These are phyloP conservation scores for Gallinago media DNA, from an alignment of 2,113 vertebrate species.

Conservation along the genomic window DNA sequence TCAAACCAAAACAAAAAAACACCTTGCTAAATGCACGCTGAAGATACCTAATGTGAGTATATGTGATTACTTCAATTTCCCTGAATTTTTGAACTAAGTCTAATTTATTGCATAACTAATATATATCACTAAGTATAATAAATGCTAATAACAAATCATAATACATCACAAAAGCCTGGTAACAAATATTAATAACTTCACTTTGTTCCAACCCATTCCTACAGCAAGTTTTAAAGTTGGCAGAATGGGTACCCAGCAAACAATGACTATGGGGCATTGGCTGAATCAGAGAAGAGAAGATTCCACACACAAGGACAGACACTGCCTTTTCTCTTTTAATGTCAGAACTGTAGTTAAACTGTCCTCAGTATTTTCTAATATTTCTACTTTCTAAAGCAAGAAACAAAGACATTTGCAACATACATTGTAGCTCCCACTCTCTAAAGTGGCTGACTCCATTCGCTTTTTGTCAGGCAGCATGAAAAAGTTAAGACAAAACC, in stretches of 20 bases:
- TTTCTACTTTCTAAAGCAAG: neutral
- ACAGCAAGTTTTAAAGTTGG: neutral
- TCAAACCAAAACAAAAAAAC: fast-evolving
- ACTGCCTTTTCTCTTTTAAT: neutral
- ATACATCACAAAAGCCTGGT: neutral
- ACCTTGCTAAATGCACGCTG: neutral
- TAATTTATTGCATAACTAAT: neutral
- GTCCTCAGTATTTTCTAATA: neutral
- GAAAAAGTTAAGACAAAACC: neutral
- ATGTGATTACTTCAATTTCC: neutral
- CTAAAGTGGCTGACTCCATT: neutral
- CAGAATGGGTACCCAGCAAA: neutral
- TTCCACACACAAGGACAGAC: fast-evolving
- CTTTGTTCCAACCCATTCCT: neutral
- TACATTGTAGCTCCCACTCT: neutral
- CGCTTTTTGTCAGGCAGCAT: neutral
- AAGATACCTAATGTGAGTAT: neutral
- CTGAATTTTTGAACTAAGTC: neutral
- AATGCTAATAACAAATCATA: neutral
- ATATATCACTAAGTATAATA: neutral
- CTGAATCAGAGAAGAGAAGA: neutral
- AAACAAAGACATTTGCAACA: neutral
- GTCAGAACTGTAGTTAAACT: neutral
- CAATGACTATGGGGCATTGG: fast-evolving
- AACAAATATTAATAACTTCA: neutral